Evolutionary conservation across 2,888 invertebrate genomes (phyloP), one percentile per base, ranked within the genome.

Genomic region (Hypomecis punctinalis): DNA sequence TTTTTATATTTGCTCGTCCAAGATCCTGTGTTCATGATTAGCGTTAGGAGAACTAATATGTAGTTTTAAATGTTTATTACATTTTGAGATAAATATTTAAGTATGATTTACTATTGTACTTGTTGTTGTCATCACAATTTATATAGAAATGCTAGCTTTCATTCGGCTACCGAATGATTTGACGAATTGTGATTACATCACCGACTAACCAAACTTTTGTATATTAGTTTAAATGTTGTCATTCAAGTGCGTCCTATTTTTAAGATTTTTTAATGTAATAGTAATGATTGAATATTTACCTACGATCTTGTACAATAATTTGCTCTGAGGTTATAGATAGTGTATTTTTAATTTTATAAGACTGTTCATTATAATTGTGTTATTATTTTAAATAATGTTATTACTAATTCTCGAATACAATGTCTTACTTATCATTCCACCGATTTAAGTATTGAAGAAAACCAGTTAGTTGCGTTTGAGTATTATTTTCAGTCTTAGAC

Each of bases 21-120:
- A 84, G 82, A 74, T 83, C 80, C 83, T 90, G 89, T 91, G 90
- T 91, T 91, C 90, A 90, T 84, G 78, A 76, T 77, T 88, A 86
- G 84, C 71, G 63, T 75, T 86, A 88, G 82, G 75, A 61, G 74
- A 76, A 70, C 48, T 33, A 47, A 77, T 72, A 72, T 76, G 68
- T 76, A 75, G 70, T 75, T 72, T 73, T 71, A 67, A 66, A 67
- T 66, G 63, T 64, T 71, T 72, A 77, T 68, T 79, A 75, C 71
- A 72, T 76, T 78, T 80, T 77, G 76, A 79, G 73, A 78, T 76
- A 62, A 68, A 70, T 46, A 47, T 59, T 47, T 47, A 6, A 10
- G 11, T 37, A 5, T 11, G 7, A 33, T 33, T 40, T 35, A 8
- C 3, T 11, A 36, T 35, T 68, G 74, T 59, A 70, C 68, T 76